A percentile compares a stretch with the other conserved stretches of the same genome.
phyloP scores from a whole-genome alignment of 2,888 invertebrate genomes.

The Entomobrya proxima region DNA sequence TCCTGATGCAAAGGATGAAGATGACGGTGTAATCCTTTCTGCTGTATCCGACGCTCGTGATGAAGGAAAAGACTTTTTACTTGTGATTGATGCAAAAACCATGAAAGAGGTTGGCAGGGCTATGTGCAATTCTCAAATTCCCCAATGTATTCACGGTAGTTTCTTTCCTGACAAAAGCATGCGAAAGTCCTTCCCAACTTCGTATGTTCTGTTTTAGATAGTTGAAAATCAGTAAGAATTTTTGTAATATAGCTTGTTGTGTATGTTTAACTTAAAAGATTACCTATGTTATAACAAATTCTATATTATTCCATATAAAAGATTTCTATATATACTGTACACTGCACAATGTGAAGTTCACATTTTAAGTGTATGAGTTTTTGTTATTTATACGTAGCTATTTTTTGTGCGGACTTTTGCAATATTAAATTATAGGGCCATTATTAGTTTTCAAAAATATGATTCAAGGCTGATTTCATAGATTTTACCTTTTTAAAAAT shows the following conservation, averaged over 20 bases:
- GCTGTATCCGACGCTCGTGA: slow-evolving; percentile 76
- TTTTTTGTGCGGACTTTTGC: background rate
- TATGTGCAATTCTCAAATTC: slow-evolving; percentile 75
- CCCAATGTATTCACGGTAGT: slow-evolving; percentile 76
- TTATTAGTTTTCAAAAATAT: background rate
- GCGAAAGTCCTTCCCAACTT: slow-evolving; percentile 61
- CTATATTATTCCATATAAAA: too few species aligned
- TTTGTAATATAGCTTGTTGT: background rate
- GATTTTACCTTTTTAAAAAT: background rate
- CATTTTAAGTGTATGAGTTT: background rate
- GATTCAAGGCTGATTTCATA: slow-evolving; percentile 39
- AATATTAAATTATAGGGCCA: background rate
- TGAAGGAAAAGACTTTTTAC: slow-evolving; percentile 75
- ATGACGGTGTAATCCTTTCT: slow-evolving; percentile 78
- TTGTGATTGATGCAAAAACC: slow-evolving; percentile 77
- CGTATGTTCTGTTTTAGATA: slow-evolving; percentile 56
- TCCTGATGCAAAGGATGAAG: slow-evolving; percentile 78
- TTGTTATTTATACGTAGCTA: background rate
- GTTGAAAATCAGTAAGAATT: background rate
- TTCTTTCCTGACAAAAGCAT: slow-evolving; percentile 63
- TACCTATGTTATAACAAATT: too few species aligned
- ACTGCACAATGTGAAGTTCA: background rate
- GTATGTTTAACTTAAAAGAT: background rate
- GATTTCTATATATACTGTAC: too few species aligned
- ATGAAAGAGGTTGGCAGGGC: slow-evolving; percentile 78